Base-by-base conservation (phyloP, 1,140 invertebrate species). In the Papilio glaucus region DNA sequence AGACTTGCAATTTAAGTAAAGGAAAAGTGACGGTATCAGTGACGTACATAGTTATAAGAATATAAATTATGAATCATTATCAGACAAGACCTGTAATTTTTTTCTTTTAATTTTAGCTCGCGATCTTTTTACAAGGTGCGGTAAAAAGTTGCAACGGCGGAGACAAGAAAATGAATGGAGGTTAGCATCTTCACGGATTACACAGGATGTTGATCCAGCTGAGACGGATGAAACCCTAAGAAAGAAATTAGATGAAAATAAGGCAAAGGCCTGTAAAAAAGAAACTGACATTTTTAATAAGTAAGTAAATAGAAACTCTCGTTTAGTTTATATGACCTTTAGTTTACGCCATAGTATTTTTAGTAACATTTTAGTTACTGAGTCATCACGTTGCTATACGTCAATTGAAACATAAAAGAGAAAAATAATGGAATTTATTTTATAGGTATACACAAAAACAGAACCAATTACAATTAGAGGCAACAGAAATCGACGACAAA, bases 121-220 rank as follows among this genome's bases (percentile, higher is more conserved):
- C 12, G 88, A 91, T 72, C 77, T 93, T 49, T 93, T 93, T 68
- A 83, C 74, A 67, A 85, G 86, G 76, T 93, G 91, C 79, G 91
- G 91, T n/a, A 91, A 85, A 75, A 93, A 90, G 74, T 74, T 93
- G n/a, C 88, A 93, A 85, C 84, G 88, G 29, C 84, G 91, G 6
- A 79, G 91, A 72, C 91, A 93, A 77, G 91, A 93, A 76, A 91
- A 93, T 72, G 91, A 93, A 81, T 93, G 91, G 91, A 81, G 89
- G 62, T 62, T 88, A 62, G 88, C 88, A 12, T 81, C 79, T 6
- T 91, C 89, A 9, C 85, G 87, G 72, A 79, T 93, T 42, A 61
- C 79, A 4, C 24, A 75, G 9, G 81, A 83, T 13, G 37, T 67
- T 2, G 91, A 93, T 76, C 89, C 91, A 15, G 86, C 87, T 10